A percentile compares a stretch with the other conserved stretches of the same genome.
These are phyloP conservation scores for Myioborus miniatus DNA, from an alignment of 2,797 vertebrate species.

Conservation along the genomic window DNA sequence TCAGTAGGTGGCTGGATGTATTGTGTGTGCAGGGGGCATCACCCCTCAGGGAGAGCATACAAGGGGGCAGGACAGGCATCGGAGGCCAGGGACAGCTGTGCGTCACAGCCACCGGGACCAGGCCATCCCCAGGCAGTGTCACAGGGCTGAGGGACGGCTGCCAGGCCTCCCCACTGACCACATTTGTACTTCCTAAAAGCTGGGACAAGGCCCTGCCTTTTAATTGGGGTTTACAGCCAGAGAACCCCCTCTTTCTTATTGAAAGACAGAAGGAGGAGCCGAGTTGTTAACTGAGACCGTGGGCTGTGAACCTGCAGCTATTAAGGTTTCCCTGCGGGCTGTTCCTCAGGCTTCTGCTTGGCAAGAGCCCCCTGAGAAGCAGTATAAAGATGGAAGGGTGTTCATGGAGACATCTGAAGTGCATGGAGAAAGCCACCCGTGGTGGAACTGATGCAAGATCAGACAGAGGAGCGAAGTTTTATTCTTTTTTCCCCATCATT, in stretches of 20 bases:
- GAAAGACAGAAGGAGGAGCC: not conserved
- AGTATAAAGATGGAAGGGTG: not conserved
- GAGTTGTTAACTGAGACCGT: accelerated
- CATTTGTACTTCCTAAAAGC: not conserved
- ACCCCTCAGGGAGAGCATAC: not conserved
- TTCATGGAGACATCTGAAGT: not conserved
- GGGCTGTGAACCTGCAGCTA: not conserved
- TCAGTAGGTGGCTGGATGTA: accelerated
- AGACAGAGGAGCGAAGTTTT: not conserved
- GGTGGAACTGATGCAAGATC: not conserved
- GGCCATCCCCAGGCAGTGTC: not conserved
- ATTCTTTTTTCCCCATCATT: not conserved
- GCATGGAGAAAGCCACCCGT: accelerated
- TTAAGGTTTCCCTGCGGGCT: not conserved
- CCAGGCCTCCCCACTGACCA: accelerated
- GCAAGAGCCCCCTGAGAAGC: not conserved
- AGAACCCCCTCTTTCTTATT: not conserved
- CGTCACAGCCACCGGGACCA: accelerated
- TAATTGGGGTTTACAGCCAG: not conserved
- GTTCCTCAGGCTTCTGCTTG: not conserved
- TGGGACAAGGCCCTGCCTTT: not conserved
- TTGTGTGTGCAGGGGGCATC: not conserved
- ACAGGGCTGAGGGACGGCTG: not conserved
- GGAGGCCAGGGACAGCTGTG: not conserved
- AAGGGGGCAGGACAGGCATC: accelerated